Evolutionary conservation across 2,113 vertebrate genomes (phyloP).

Genomic region (Anguilla japonica): DNA sequence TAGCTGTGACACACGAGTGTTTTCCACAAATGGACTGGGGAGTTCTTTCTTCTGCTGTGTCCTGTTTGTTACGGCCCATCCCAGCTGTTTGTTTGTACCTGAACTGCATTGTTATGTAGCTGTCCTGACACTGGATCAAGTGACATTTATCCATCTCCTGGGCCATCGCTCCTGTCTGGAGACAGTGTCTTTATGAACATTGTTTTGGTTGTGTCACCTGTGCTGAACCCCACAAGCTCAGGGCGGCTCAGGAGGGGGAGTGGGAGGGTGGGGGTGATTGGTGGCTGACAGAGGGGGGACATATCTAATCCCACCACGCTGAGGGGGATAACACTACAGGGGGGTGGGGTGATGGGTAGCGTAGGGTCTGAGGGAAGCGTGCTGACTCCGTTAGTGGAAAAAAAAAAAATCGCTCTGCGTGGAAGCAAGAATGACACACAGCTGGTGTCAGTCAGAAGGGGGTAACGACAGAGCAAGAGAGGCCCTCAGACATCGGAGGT

Average conservation of each 20-base stretch:
- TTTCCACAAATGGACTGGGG: background rate
- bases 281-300: background rate
- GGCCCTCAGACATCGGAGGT: constrained; percentile 37
- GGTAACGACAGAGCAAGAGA: constrained; percentile 15
- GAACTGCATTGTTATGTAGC: background rate
- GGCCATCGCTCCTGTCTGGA: background rate
- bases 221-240: constrained; percentile 25
- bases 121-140: background rate
- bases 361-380: background rate
- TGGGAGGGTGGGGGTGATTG: background rate
- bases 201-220: constrained; percentile 34
- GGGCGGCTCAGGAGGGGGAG: constrained; percentile 4
- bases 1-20: background rate
- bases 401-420: constrained; percentile 61
- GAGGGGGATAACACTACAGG: constrained; percentile 39
- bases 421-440: constrained; percentile 54
- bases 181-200: background rate
- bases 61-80: background rate
- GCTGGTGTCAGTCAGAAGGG: constrained; percentile 49
- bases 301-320: constrained; percentile 36
- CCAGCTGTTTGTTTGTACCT: background rate
- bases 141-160: background rate
- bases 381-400: constrained; percentile 32
- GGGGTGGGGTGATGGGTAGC: constrained; percentile 6
- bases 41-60: background rate